Evolutionary conservation across 2,113 vertebrate genomes (phyloP), one percentile per base, ranked within the genome.

Genomic region (Euleptes europaea): DNA sequence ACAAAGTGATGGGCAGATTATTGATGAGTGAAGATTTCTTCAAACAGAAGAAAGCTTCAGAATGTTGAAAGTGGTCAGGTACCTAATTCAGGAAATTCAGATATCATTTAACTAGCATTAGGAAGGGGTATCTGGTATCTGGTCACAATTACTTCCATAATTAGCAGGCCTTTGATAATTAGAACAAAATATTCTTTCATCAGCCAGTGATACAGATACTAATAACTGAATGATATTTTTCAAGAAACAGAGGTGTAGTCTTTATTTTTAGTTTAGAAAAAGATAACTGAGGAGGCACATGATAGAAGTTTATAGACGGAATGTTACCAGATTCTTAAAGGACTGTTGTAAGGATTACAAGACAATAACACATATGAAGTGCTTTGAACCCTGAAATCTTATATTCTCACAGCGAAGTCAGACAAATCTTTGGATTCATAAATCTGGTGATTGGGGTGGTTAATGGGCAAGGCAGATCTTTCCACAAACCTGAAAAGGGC

Each of bases 1-100:
- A 51, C 8, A 71, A 69, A 57, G 40, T 0, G 31, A 38, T 70
- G 69, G 15, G 63, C 38, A 1, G 0, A 0, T 0, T 7, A 1
- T 1, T 69, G 3, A 19, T 2, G 9, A 70, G 4, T 23, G 35
- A 78, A n/a, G 4, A 13, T 4, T 1, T 1, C 21, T 5, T 0
- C 0, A 26, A 0, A n/a, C 1, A 2, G 35, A 10, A 78, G 23
- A 1, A 3, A 23, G 19, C 80, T 21, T 9, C 21, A 17, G 2
- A 79, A 13, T 66, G 28, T 80, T 67, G 5, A 26, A 78, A 65
- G 35, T 65, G 54, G 54, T 31, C 38, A 78, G 38, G 57, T 12
- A 63, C n/a, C 60, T 79, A 26, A 44, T 40, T 0, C 17, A 13
- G 14, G 40, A 80, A 84, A 79, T 82, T 44, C 72, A 67, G 10